Evolutionary conservation across 2,797 vertebrate genomes (phyloP).

Genomic region (Telmatherina bonti): DNA sequence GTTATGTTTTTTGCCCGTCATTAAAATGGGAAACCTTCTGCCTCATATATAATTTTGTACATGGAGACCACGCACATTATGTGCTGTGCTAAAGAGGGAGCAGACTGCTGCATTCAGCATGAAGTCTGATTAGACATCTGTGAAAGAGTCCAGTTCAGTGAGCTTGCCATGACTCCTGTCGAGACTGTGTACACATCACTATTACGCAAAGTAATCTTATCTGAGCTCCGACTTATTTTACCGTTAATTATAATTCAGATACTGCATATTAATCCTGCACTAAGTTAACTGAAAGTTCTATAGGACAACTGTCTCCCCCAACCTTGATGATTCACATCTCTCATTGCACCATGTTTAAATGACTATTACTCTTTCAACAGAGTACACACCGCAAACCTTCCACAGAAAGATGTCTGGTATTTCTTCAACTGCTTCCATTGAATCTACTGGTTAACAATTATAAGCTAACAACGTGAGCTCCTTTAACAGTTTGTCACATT

Average conservation of each 20-base stretch:
- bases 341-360: conserved; percentile 6
- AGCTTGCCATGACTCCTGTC: conserved; percentile 39
- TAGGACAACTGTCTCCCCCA: conserved; percentile 8
- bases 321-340: conserved; percentile 1
- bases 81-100: conserved; percentile 2
- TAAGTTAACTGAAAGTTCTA: background rate
- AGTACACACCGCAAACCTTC: background rate
- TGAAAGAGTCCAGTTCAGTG: conserved; percentile 34
- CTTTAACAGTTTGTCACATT: background rate
- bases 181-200: background rate
- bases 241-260: background rate
- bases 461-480: background rate
- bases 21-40: background rate
- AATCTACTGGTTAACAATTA: background rate
- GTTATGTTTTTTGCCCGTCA: conserved; percentile 6
- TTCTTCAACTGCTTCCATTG: background rate
- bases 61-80: background rate
- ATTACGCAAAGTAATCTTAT: background rate
- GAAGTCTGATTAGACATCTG: conserved; percentile 38
- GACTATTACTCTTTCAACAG: background rate
- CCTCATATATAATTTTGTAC: conserved; percentile 3
- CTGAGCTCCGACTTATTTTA: conserved; percentile 2
- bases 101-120: conserved; percentile 47
- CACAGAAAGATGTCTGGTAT: background rate
- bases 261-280: background rate